Evolutionary conservation across 2,888 invertebrate genomes (phyloP), one percentile per base, ranked within the genome.

Genomic region (Drosophila kanekoi): DNA sequence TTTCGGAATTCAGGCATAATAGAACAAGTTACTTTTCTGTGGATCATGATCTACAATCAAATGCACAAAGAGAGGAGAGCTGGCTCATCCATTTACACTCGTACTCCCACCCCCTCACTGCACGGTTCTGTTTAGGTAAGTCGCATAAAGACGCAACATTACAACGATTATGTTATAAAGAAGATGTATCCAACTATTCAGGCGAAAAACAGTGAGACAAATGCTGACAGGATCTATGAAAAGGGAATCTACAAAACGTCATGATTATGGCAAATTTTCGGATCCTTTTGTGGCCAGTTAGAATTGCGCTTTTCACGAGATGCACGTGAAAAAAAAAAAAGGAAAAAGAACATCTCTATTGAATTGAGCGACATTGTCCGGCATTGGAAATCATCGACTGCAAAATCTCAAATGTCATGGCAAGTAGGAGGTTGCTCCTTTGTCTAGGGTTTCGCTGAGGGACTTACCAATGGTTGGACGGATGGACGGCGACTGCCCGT

Each of bases 241-340:
- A 59, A 18, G 58, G 41, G 44, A 20, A 51, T 44, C 57, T 52
- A 81, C 65, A 83, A 75, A 80, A 80, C 64, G 68, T 73, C 84
- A 75, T 90, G 87, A 90, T 88, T 89, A 90, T 83, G 90, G 89
- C 90, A 88, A 86, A 88, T 90, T 84, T 89, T 90, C 73, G 79
- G 72, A 61, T 57, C 67, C 71, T 72, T 81, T 89, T 89, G 90
- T 89, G 87, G 90, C 72, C 65, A 71, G 57, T 72, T 81, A 75
- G 76, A 75, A 77, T 83, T 87, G 89, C 90, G 83, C 87, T 89
- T 89, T 87, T 76, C 74, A 81, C 41, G 40, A 45, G 16, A 33
- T 43, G 32, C 33, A 32, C 3, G 23, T 11, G 13, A 44, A 16
- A 53, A 20, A 66, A 11, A 43, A 16, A 10, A 13, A n/a, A 8